Conservation (phyloP, 2,797 vertebrate species). For the Anisognathus igniventris region DNA sequence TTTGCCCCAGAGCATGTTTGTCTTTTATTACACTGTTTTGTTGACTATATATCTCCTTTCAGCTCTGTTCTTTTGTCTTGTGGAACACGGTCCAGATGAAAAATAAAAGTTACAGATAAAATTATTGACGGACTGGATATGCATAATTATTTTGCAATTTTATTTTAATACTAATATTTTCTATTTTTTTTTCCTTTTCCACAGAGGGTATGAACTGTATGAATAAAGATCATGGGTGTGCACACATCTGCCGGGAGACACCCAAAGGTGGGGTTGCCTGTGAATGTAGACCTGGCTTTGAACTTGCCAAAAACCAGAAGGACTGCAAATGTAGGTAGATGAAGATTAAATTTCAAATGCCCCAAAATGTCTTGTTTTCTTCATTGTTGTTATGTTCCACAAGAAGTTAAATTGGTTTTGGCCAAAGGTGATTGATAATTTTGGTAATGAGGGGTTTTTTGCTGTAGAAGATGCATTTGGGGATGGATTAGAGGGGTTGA, state of each 20-base stretch:
- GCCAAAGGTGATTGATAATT: neutral
- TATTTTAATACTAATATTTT: slow-evolving; percentile 20
- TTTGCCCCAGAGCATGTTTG: neutral
- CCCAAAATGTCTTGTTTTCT: slow-evolving; percentile 38
- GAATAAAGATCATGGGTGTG: slow-evolving; percentile 98
- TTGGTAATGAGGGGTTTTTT: neutral
- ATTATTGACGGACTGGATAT: neutral
- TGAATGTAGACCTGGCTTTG: slow-evolving; percentile 96
- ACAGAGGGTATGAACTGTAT: slow-evolving; percentile 91
- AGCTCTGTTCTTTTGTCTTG: neutral
- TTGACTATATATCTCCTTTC: neutral
- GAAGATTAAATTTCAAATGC: slow-evolving; percentile 60
- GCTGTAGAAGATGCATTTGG: neutral
- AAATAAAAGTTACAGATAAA: neutral
- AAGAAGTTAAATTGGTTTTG: neutral
- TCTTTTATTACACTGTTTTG: neutral
- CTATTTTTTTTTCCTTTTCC: slow-evolving; percentile 35
- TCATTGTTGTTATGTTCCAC: slow-evolving; percentile 7
- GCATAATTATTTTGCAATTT: neutral
- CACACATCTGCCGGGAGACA: slow-evolving; percentile 97
- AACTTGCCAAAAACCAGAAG: slow-evolving; percentile 94
- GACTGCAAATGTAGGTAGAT: slow-evolving; percentile 95
- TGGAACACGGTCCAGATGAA: neutral
- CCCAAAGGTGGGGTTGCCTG: slow-evolving; percentile 96
- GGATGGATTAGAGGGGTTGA: neutral